phyloP scores from a whole-genome alignment of 2,888 invertebrate genomes.

The Catonia carolina region DNA sequence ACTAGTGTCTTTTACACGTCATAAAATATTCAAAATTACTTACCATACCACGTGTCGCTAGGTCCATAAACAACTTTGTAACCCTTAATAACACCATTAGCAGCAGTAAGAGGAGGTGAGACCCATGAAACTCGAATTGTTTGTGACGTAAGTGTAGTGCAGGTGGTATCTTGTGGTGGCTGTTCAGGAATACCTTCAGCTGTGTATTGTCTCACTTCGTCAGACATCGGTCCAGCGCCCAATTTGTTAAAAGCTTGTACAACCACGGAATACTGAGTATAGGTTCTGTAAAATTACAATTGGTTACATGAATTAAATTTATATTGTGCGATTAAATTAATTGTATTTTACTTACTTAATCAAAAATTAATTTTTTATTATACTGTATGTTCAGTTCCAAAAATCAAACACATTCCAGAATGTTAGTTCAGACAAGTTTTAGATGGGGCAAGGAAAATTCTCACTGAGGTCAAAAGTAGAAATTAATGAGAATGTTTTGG shows the following conservation, averaged over 20 bases:
- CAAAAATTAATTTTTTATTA: too few species aligned
- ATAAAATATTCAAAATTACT: conserved; percentile 42
- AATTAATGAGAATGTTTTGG: too few species aligned
- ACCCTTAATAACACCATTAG: conserved; percentile 92
- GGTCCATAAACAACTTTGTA: conserved; percentile 92
- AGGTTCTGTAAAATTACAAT: conserved; percentile 72
- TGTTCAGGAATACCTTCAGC: conserved; percentile 92
- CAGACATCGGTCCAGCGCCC: conserved; percentile 85
- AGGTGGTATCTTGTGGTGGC: conserved; percentile 84
- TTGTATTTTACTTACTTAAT: too few species aligned
- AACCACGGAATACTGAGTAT: conserved; percentile 92
- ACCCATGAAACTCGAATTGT: conserved; percentile 93
- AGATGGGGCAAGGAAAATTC: too few species aligned
- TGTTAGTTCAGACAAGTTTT: too few species aligned
- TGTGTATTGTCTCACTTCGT: conserved; percentile 83
- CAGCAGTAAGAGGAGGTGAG: conserved; percentile 83
- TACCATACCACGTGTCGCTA: conserved; percentile 86
- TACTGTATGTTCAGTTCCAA: too few species aligned
- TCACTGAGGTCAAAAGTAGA: too few species aligned
- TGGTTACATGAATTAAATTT: too few species aligned
- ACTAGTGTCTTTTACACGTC: too few species aligned
- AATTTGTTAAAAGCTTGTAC: conserved; percentile 93
- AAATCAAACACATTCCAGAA: too few species aligned
- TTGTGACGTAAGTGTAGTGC: conserved; percentile 88
- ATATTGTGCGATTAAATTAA: too few species aligned